Percentiles rank a stretch among this genome's conserved stretches.
Evolutionary conservation across 2,888 invertebrate genomes (phyloP).

Genomic region (Acleris literana): DNA sequence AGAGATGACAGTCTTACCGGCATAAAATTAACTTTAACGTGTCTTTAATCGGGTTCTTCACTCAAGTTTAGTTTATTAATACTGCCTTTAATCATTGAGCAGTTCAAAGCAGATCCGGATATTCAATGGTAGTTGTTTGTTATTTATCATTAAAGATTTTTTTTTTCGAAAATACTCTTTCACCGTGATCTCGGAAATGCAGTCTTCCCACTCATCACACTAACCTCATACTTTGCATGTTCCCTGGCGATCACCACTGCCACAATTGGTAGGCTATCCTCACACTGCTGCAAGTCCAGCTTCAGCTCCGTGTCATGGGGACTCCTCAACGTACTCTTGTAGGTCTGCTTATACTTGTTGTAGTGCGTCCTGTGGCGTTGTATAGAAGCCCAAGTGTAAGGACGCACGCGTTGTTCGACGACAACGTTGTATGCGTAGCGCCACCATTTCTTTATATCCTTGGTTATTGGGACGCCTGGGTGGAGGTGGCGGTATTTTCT

Average conservation of each 20-base stretch:
- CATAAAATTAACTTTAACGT: too few relatives aligned
- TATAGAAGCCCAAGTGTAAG: slow-evolving; percentile 89
- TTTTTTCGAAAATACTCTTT: too few relatives aligned
- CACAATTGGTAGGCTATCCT: slow-evolving; percentile 88
- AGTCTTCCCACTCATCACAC: slow-evolving; percentile 19
- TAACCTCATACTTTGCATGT: slow-evolving; percentile 90
- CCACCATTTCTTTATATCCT: slow-evolving; percentile 89
- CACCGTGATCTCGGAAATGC: too few relatives aligned
- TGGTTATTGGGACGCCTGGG: slow-evolving; percentile 82
- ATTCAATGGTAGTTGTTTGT: too few relatives aligned
- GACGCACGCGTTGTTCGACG: slow-evolving; percentile 87
- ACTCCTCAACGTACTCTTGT: slow-evolving; percentile 87
- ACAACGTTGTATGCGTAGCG: slow-evolving; percentile 88
- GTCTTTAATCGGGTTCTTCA: too few relatives aligned
- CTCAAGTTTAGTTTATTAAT: too few relatives aligned
- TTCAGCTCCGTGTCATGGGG: slow-evolving; percentile 90
- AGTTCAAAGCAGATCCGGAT: too few relatives aligned
- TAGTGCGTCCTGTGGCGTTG: slow-evolving; percentile 87
- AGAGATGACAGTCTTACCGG: too few relatives aligned
- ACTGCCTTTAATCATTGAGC: too few relatives aligned
- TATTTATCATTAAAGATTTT: too few relatives aligned
- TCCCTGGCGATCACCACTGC: slow-evolving; percentile 91
- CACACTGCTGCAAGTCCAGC: slow-evolving; percentile 88
- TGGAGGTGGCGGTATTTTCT: slow-evolving; percentile 86
- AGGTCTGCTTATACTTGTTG: slow-evolving; percentile 86